Conservation (phyloP, 2,888 invertebrate species). For the Pemphredon lugubris region DNA sequence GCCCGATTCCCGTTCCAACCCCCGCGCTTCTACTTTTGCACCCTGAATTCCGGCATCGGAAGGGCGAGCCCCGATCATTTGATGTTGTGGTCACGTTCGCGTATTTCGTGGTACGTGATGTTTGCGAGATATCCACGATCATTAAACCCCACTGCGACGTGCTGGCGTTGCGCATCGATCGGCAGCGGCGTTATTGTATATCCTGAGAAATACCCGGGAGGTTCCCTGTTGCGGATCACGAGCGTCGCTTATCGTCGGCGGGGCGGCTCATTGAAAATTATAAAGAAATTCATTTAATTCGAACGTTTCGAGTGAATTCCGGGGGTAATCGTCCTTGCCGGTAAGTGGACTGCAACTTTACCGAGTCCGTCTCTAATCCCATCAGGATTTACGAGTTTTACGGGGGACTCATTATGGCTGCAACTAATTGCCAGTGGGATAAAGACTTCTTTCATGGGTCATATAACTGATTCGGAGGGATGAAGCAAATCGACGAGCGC, state of each 20-base stretch:
- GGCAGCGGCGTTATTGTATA: slow-evolving; percentile 3
- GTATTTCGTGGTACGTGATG: slow-evolving; percentile 78
- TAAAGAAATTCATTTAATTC: slow-evolving; percentile 18
- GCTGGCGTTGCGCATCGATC: slow-evolving; percentile 18
- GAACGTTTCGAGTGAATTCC: slow-evolving; percentile 7
- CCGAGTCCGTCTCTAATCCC: slow-evolving; percentile 56
- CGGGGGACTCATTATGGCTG: slow-evolving; percentile 63
- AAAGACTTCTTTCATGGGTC: slow-evolving; percentile 66
- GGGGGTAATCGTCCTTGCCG: slow-evolving; percentile 18
- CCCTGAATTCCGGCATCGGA: slow-evolving; percentile 32
- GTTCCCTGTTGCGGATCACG: not conserved
- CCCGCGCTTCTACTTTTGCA: slow-evolving; percentile 34
- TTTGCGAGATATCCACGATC: slow-evolving; percentile 74
- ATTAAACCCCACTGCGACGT: slow-evolving; percentile 70
- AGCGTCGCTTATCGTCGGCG: not conserved
- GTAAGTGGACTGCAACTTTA: slow-evolving; percentile 42
- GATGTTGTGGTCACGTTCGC: slow-evolving; percentile 77
- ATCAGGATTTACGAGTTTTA: slow-evolving; percentile 66
- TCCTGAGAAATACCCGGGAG: slow-evolving; percentile 23
- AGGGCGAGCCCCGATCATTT: slow-evolving; percentile 60
- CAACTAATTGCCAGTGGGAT: slow-evolving; percentile 65
- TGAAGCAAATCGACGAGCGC: slow-evolving; percentile 41
- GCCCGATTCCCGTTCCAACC: too few relatives aligned
- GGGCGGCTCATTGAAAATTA: slow-evolving; percentile 20
- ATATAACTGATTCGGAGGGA: slow-evolving; percentile 61